Conservation (phyloP, 1,140 invertebrate genomes). For the Drosophila azteca region DNA sequence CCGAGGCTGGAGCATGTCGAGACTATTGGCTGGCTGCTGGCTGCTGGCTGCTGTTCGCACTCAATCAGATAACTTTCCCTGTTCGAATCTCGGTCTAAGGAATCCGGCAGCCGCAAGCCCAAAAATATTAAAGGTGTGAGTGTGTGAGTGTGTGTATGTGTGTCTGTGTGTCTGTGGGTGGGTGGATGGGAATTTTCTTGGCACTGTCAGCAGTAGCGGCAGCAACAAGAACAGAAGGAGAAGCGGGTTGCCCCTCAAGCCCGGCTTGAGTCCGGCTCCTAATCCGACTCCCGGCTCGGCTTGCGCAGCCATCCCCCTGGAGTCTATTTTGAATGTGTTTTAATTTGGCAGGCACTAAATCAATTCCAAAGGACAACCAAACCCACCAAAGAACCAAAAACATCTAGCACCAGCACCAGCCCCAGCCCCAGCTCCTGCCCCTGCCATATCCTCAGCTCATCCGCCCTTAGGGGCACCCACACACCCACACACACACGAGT, state of each 20-base stretch:
- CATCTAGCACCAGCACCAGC: not conserved
- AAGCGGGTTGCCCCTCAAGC: not conserved
- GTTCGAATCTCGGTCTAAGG: slow-evolving; percentile 46
- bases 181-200: no score
- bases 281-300: not conserved
- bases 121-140: slow-evolving; percentile 31
- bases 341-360: slow-evolving; percentile 74
- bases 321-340: slow-evolving; percentile 41
- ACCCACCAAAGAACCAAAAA: slow-evolving; percentile 2
- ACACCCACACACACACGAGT: slow-evolving; percentile 56
- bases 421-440: not conserved
- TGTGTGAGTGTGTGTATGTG: slow-evolving; percentile 5
- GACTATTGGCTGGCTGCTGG: slow-evolving; percentile 25
- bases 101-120: slow-evolving; percentile 58
- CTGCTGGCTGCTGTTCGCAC: slow-evolving; percentile 72
- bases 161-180: no score
- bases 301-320: no score
- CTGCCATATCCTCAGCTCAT: not conserved
- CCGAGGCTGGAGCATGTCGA: no score
- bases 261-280: not conserved
- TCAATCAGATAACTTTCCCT: slow-evolving; percentile 79
- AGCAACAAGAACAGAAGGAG: no score
- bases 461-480: not conserved
- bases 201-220: no score
- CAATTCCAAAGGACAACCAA: slow-evolving; percentile 43